Evolutionary conservation across 2,113 vertebrate genomes (phyloP).

Genomic region (Irena cyanogastra): DNA sequence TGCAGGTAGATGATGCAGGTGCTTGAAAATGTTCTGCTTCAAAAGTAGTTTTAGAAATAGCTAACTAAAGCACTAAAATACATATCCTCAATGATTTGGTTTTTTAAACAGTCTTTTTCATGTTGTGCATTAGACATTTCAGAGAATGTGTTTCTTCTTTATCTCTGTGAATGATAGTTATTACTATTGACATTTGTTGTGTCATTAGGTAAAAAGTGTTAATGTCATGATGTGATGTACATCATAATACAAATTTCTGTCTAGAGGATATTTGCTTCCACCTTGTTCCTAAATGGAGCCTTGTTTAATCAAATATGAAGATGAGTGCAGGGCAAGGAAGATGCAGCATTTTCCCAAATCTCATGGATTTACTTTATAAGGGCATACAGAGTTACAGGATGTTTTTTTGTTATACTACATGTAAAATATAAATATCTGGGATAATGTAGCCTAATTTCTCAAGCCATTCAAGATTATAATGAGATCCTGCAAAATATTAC

Average conservation of each 20-base stretch:
- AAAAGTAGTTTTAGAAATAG: not conserved
- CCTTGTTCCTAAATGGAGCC: not conserved
- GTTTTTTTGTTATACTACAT: not conserved
- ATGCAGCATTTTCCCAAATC: not conserved
- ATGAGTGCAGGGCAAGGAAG: not conserved
- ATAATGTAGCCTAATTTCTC: not conserved
- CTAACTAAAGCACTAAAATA: not conserved
- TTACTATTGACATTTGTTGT: not conserved
- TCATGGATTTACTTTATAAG: not conserved
- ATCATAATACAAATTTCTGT: not conserved
- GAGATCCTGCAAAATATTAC: not conserved
- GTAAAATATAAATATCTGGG: not conserved
- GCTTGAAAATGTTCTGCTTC: not conserved
- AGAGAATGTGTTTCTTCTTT: not conserved
- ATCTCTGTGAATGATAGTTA: not conserved
- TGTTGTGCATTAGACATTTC: not conserved
- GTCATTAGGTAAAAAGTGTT: not conserved
- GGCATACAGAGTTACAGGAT: not conserved
- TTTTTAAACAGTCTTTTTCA: not conserved
- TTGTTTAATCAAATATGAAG: not conserved
- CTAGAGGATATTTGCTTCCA: not conserved
- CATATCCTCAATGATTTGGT: not conserved
- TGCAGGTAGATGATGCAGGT: constrained; percentile 24
- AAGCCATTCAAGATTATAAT: not conserved
- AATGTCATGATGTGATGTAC: not conserved